Evolutionary conservation across 2,797 vertebrate genomes (phyloP).

Genomic region (Odontamblyopus lacepedii): DNA sequence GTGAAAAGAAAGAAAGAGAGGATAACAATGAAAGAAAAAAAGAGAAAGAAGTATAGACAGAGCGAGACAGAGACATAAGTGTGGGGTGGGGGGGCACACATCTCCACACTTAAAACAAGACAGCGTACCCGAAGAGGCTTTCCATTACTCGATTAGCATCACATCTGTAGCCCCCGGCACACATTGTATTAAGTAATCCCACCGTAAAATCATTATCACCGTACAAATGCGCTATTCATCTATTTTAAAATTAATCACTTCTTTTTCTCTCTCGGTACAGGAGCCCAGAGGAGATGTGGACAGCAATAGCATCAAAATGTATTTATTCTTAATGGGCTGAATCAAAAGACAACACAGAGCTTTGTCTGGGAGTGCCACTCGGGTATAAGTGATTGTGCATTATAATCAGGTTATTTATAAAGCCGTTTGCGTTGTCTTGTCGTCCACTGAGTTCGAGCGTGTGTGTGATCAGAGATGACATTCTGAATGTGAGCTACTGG

Average conservation of each 20-base stretch:
- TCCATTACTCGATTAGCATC: constrained; percentile 35
- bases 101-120: constrained; percentile 2
- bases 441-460: constrained; percentile 7
- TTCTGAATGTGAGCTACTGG: background rate
- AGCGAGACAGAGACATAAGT: too few species aligned
- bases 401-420: constrained; percentile 58
- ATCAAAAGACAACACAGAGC: constrained; percentile 62
- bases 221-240: constrained; percentile 56
- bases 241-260: constrained; percentile 71
- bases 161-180: constrained; percentile 19
- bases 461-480: constrained; percentile 33
- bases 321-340: constrained; percentile 63
- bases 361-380: constrained; percentile 49
- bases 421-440: constrained; percentile 38
- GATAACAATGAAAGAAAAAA: background rate
- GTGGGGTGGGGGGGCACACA: constrained; percentile 5
- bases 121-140: constrained; percentile 2
- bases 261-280: constrained; percentile 50
- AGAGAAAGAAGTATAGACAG: background rate
- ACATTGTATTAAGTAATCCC: constrained; percentile 25
- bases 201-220: constrained; percentile 51
- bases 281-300: constrained; percentile 64
- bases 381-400: constrained; percentile 57
- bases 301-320: constrained; percentile 69
- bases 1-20: background rate